A percentile compares a stretch with the other conserved stretches of the same genome.
These are phyloP conservation scores for Mythimna loreyi DNA, from an alignment of 2,888 invertebrate genomes.

Conservation along the genomic window DNA sequence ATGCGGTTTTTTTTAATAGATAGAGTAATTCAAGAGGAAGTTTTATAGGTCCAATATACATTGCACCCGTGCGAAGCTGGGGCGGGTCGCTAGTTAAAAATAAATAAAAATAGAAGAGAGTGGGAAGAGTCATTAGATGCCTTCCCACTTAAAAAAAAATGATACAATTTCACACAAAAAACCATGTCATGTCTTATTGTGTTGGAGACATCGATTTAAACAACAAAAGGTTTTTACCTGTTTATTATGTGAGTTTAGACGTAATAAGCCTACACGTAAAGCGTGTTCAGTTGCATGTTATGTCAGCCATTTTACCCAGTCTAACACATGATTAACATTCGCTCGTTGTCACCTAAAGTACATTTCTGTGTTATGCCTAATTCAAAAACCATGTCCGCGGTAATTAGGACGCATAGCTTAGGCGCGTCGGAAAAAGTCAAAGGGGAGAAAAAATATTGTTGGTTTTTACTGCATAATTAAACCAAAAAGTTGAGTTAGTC, in stretches of 20 bases:
- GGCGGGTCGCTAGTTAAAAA: no score
- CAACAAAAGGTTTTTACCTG: not conserved
- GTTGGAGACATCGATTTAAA: not conserved
- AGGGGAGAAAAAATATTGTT: not conserved
- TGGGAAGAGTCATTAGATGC: no score
- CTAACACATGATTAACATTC: conserved; percentile 40
- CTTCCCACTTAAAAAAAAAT: no score
- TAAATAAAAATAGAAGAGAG: no score
- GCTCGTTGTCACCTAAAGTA: conserved; percentile 34
- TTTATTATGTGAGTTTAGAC: not conserved
- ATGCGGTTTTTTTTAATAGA: no score
- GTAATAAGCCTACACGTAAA: conserved; percentile 8
- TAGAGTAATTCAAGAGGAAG: no score
- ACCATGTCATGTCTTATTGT: no score
- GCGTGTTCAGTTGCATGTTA: conserved; percentile 35
- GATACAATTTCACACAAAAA: no score
- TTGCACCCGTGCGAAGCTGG: no score
- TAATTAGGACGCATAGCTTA: conserved; percentile 31
- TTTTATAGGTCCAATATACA: no score
- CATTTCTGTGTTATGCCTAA: conserved; percentile 57
- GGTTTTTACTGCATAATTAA: not conserved
- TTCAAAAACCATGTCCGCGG: conserved; percentile 52
- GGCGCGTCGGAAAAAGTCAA: conserved; percentile 22
- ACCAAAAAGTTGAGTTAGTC: not conserved
- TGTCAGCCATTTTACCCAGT: conserved; percentile 18